Base-by-base conservation (phyloP, 2,888 invertebrate genomes). In the Temnothorax ravouxi region DNA sequence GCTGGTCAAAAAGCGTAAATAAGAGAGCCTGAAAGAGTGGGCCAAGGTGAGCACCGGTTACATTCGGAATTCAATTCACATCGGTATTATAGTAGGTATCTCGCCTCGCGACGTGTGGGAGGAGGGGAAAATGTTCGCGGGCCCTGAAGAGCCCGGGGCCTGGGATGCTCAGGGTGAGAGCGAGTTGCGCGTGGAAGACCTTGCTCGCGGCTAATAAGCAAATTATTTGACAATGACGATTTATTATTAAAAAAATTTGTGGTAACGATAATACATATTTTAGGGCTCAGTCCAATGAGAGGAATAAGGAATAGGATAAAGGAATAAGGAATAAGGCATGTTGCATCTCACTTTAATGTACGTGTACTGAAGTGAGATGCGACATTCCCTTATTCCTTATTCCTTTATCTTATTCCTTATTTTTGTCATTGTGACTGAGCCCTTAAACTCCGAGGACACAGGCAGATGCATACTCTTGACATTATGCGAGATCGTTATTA, bases 11-110 rank as follows among this genome's bases (percentile, higher is more conserved):
- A 72, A 21, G 15, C 52, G 21, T 15, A 47, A 44, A 25, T 15
- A 15, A 66, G 38, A 54, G 41, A 75, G 80, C 44, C 80, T 62
- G 59, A 82, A 34, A 62, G 88, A 90, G 85, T 88, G 82, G 88
- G 89, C 87, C 90, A 90, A 89, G 89, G 89, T 80, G 80, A 90
- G 64, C 79, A 52, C 74, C 84, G 83, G 29, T 59, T 69, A 75
- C 84, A 75, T 89, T 87, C 74, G 71, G 77, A 88, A 90, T 90
- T 90, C 87, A 72, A 85, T 82, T 84, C 61, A 71, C 80, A 84
- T 84, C 47, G 54, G n/a, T 50, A 9, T 0, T 41, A 9, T 11
- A 8, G 6, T 44, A 4, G 74, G 29, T 59, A 77, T 64, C 66
- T 34, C 18, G 44, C 34, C 50, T 61, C 41, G 29, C 64, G 52